Evolutionary conservation across 1,140 invertebrate species (phyloP).

Genomic region (Hyphantria cunea): DNA sequence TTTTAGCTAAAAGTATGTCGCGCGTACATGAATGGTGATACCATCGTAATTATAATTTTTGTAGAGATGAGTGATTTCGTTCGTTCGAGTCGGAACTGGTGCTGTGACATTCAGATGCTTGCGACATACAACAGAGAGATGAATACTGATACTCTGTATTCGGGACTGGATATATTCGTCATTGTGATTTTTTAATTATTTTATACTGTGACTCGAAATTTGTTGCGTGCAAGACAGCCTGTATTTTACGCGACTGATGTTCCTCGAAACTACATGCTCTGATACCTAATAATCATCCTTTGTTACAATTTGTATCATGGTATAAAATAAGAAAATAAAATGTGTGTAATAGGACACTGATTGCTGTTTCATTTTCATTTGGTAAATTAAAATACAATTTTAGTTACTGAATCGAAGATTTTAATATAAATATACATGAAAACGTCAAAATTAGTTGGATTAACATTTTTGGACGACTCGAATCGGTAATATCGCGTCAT

Average conservation of each 20-base stretch:
- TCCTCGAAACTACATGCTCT: conserved; percentile 73
- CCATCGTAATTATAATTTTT: conserved; percentile 21
- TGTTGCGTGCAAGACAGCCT: conserved; percentile 68
- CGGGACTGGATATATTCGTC: conserved; percentile 68
- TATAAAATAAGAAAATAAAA: conserved; percentile 78
- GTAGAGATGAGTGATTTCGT: conserved; percentile 45
- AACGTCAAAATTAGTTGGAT: conserved; percentile 9
- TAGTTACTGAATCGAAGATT: conserved; percentile 36
- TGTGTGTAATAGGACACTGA: conserved; percentile 77
- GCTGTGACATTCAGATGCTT: conserved; percentile 75
- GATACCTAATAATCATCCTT: conserved; percentile 72
- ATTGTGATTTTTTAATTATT: conserved; percentile 76
- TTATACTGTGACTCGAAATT: conserved; percentile 61
- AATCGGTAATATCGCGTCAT: conserved; percentile 7
- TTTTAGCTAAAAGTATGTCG: conserved; percentile 68
- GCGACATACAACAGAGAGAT: conserved; percentile 60
- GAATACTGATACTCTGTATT: conserved; percentile 64
- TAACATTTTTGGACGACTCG: conserved; percentile 22
- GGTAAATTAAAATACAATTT: conserved; percentile 15
- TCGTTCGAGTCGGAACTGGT: conserved; percentile 61
- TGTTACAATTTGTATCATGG: conserved; percentile 77
- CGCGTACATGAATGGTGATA: conserved; percentile 70
- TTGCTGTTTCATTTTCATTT: conserved; percentile 60
- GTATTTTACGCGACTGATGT: conserved; percentile 78
- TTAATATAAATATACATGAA: conserved; percentile 63